Evolutionary conservation across 2,888 invertebrate genomes (phyloP).

Genomic region (Plebejus argus): DNA sequence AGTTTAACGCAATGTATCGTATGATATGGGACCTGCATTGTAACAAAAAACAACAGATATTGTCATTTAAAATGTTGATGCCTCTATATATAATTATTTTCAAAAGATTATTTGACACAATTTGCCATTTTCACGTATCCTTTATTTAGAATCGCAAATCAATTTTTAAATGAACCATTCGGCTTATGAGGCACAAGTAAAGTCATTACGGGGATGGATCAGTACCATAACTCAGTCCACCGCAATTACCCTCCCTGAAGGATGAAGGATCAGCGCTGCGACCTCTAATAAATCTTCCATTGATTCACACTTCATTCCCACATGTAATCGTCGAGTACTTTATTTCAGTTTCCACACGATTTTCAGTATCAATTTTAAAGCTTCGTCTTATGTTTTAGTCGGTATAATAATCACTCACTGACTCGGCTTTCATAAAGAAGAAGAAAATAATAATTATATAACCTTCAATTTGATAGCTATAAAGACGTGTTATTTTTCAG

Average conservation of each 20-base stretch:
- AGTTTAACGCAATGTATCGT: too few relatives aligned
- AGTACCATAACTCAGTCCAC: conserved; percentile 18
- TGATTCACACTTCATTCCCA: conserved; percentile 21
- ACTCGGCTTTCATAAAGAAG: too few relatives aligned
- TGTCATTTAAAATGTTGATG: too few relatives aligned
- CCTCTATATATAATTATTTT: too few relatives aligned
- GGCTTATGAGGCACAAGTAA: conserved; percentile 6
- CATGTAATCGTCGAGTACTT: background rate
- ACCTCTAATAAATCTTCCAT: conserved; percentile 25
- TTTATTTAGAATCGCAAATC: background rate
- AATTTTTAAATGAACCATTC: background rate
- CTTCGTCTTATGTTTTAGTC: background rate
- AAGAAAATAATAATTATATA: too few relatives aligned
- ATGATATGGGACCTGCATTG: too few relatives aligned
- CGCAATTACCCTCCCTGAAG: conserved; percentile 16
- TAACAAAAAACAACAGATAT: too few relatives aligned
- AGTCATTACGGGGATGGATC: conserved; percentile 27
- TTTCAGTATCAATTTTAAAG: background rate
- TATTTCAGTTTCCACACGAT: background rate
- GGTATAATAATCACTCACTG: too few relatives aligned
- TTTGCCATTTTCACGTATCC: too few relatives aligned
- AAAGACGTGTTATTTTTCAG: too few relatives aligned
- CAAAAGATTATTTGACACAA: too few relatives aligned
- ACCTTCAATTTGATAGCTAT: too few relatives aligned
- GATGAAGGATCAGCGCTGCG: conserved; percentile 13